Evolutionary conservation across 2,797 vertebrate species (phyloP).

Genomic region (Megaceryle alcyon): DNA sequence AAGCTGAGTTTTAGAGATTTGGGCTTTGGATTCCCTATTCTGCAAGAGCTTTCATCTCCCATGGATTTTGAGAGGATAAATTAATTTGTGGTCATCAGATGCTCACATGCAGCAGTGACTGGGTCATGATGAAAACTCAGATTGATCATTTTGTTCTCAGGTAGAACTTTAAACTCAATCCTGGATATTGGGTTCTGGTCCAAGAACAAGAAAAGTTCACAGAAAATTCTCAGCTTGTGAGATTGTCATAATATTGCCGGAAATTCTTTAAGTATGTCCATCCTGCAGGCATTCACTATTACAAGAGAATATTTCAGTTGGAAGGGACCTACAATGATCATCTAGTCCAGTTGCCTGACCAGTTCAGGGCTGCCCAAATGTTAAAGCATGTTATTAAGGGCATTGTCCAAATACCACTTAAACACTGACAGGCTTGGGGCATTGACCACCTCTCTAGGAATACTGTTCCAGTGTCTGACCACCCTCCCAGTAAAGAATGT

Average conservation of each 20-base stretch:
- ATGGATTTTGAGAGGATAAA: background rate
- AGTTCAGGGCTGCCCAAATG: background rate
- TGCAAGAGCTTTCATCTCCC: background rate
- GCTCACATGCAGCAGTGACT: rapidly evolving
- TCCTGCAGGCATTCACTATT: background rate
- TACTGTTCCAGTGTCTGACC: background rate
- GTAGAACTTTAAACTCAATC: background rate
- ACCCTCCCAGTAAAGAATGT: background rate
- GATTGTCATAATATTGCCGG: background rate
- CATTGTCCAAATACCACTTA: background rate
- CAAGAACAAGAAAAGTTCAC: background rate
- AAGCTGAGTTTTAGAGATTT: background rate
- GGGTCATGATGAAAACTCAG: background rate
- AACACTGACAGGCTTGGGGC: background rate
- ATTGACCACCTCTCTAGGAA: background rate
- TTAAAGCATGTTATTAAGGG: background rate
- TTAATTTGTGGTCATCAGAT: background rate
- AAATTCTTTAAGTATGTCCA: background rate
- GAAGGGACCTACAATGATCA: background rate
- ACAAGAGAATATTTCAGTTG: background rate
- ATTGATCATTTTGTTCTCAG: background rate
- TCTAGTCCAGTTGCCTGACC: background rate
- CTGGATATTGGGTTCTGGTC: background rate
- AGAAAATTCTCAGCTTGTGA: background rate
- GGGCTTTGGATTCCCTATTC: background rate